A percentile compares a stretch with the other conserved stretches of the same genome.
These are phyloP conservation scores for Ichneumoninae sp. DNA, from an alignment of 2,888 invertebrate species.

Conservation along the genomic window DNA sequence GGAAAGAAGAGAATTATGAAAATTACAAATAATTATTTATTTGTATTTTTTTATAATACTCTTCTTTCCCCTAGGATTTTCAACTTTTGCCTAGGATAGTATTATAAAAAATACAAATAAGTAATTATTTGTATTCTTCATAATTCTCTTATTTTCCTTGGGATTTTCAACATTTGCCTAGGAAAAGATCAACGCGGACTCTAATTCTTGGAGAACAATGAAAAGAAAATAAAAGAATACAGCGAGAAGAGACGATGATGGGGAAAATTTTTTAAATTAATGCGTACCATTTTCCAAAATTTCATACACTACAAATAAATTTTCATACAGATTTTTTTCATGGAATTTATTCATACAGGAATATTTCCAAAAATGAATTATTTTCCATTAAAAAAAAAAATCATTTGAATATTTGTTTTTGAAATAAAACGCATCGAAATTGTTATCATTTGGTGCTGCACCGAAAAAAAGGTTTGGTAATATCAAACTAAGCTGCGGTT, in stretches of 20 bases:
- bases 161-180: not conserved
- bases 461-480: no score
- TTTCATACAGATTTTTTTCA: not conserved
- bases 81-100: not conserved
- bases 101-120: not conserved
- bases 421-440: not conserved
- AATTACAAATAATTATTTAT: not conserved
- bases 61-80: not conserved
- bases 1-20: not conserved
- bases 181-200: not conserved
- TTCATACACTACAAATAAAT: not conserved
- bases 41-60: not conserved
- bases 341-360: not conserved
- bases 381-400: not conserved
- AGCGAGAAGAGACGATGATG: not conserved
- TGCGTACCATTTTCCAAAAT: not conserved
- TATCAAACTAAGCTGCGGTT: no score
- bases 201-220: no score
- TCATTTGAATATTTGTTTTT: not conserved
- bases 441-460: not conserved
- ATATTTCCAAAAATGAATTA: not conserved
- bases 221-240: not conserved
- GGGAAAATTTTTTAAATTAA: not conserved
- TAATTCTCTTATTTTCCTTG: not conserved
- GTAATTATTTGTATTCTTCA: not conserved